Conservation (phyloP, 2,888 invertebrate genomes). For the Bruchidius siliquastri region DNA sequence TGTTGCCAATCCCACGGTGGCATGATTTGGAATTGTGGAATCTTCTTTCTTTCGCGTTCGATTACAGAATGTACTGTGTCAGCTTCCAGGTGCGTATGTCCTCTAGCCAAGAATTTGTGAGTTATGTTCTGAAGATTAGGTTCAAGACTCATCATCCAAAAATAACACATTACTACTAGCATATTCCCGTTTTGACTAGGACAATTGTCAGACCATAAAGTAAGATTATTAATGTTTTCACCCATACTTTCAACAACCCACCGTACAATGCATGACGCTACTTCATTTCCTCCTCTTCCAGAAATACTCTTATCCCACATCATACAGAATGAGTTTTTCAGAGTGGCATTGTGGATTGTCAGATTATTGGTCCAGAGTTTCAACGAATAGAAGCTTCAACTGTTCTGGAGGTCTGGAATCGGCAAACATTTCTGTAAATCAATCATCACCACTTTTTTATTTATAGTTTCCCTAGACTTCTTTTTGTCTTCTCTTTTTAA, state of each 20-base stretch:
- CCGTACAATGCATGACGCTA: slow-evolving; percentile 21
- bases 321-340: slow-evolving; percentile 9
- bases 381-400: slow-evolving; percentile 22
- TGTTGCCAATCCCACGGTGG: slow-evolving; percentile 18
- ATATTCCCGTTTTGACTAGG: slow-evolving; percentile 10
- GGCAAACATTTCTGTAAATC: slow-evolving; percentile 23
- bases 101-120: slow-evolving; percentile 8
- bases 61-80: slow-evolving; percentile 15
- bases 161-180: slow-evolving; percentile 10
- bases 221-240: slow-evolving; percentile 1
- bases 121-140: slow-evolving; percentile 2
- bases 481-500: background rate
- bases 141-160: slow-evolving; percentile 7
- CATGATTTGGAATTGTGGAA: slow-evolving; percentile 10
- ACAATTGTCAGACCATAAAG: slow-evolving; percentile 12
- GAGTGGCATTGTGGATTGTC: slow-evolving; percentile 13
- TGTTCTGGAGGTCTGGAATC: slow-evolving; percentile 17
- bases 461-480: background rate
- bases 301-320: slow-evolving; percentile 20
- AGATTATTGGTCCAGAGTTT: slow-evolving; percentile 24
- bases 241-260: slow-evolving; percentile 1
- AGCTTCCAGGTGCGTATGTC: slow-evolving; percentile 6
- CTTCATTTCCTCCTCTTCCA: slow-evolving; percentile 19
- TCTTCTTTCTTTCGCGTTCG: slow-evolving; percentile 11
- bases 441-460: slow-evolving; percentile 4